Conservation (phyloP, 2,888 invertebrate genomes). For the Drosophila putrida region DNA sequence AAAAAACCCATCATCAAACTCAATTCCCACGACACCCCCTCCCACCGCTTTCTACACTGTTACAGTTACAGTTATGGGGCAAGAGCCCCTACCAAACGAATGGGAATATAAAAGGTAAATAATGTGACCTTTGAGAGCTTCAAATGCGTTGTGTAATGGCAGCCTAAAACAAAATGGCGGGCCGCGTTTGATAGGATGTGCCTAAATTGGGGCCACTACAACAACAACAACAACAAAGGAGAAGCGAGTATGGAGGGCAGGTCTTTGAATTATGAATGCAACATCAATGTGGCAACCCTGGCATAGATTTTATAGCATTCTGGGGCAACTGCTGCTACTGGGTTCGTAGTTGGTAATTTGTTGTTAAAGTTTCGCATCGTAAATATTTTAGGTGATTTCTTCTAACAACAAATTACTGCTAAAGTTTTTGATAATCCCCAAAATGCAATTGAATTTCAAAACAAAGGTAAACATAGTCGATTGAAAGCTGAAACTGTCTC, state of each 20-base stretch:
- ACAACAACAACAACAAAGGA: slow-evolving; percentile 16
- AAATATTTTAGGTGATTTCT: slow-evolving; percentile 48
- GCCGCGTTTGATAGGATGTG: slow-evolving; percentile 58
- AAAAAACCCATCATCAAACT: slow-evolving; percentile 48
- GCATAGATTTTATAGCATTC: slow-evolving; percentile 62
- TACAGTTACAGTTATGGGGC: slow-evolving; percentile 34
- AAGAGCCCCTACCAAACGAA: slow-evolving; percentile 50
- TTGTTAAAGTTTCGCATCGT: slow-evolving; percentile 54
- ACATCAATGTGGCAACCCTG: slow-evolving; percentile 51
- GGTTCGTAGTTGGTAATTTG: slow-evolving; percentile 47
- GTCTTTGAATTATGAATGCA: slow-evolving; percentile 73
- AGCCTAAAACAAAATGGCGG: slow-evolving; percentile 63
- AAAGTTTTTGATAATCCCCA: slow-evolving; percentile 35
- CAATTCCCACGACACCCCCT: slow-evolving; percentile 5
- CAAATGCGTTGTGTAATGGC: slow-evolving; percentile 78
- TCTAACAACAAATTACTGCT: slow-evolving; percentile 59
- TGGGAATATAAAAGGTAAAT: slow-evolving; percentile 81
- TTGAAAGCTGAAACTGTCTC: slow-evolving; percentile 5
- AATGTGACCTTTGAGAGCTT: slow-evolving; percentile 81
- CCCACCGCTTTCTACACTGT: slow-evolving; percentile 5
- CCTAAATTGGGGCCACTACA: slow-evolving; percentile 38
- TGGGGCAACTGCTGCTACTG: slow-evolving; percentile 30
- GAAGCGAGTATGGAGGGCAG: slow-evolving; percentile 15
- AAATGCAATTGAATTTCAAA: slow-evolving; percentile 33
- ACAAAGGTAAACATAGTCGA: background rate